Conservation (phyloP, 2,888 invertebrate species). For the Pteria penguin region DNA sequence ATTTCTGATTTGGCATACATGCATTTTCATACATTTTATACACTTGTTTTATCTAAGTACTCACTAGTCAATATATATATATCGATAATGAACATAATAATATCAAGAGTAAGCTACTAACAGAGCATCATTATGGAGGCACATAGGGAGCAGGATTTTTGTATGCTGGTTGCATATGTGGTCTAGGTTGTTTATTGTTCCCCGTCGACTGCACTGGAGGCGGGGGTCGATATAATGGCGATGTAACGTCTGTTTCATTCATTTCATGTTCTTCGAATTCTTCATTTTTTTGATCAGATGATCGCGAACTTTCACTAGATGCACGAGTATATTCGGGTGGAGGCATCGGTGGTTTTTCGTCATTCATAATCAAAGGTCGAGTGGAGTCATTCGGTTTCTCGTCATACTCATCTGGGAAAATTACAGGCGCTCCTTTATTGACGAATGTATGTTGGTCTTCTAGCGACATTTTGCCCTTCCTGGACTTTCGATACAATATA, state of each 20-base stretch:
- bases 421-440: constrained; percentile 90
- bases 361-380: constrained; percentile 95
- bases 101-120: neutral
- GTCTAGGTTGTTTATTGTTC: constrained; percentile 69
- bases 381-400: constrained; percentile 90
- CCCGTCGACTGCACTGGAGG: constrained; percentile 69
- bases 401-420: constrained; percentile 95
- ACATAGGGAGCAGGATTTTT: constrained; percentile 98
- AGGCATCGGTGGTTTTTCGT: constrained; percentile 91
- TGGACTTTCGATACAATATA: constrained; percentile 89
- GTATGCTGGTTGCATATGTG: constrained; percentile 86
- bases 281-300: constrained; percentile 60
- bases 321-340: constrained; percentile 73
- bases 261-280: constrained; percentile 62
- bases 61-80: too few relatives aligned
- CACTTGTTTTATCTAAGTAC: too few relatives aligned
- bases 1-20: neutral
- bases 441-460: constrained; percentile 84
- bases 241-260: constrained; percentile 62
- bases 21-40: neutral
- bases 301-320: constrained; percentile 70
- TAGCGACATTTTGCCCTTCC: constrained; percentile 90
- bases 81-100: neutral
- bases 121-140: constrained; percentile 88
- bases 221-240: constrained; percentile 72